Base-by-base conservation (phyloP, 2,113 vertebrate species). In the Ceratotherium simum region DNA sequence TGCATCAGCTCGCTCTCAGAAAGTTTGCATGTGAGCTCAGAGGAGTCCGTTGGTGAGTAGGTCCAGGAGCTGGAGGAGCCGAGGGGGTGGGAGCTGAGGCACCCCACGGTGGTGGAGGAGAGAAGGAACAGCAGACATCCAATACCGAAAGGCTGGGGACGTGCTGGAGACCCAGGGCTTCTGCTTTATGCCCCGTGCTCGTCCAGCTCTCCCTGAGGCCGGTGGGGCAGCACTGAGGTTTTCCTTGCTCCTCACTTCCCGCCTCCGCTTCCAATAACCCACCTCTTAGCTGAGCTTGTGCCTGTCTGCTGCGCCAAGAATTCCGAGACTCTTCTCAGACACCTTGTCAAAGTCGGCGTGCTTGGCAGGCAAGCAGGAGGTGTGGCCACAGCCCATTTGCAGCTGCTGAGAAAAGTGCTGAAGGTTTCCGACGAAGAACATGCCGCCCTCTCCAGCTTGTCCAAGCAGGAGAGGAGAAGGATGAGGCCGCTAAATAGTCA, bases 41-140 rank as follows among this genome's bases (percentile, higher is more conserved):
- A 92, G 46, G 58, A 31, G 21, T 6, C 20, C 2, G 2, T 14
- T 1, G 4, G 16, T 14, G 23, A 10, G n/a, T 21, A 39, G 20
- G 65, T 18, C 14, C 16, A 0, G 23, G 62, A 31, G 8, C 13
- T 10, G 29, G 42, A 42, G 36, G 67, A 51, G 33, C 54, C 23
- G 23, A 8, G n/a, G 0, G 29, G 36, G 2, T 36, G 64, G 36
- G 4, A 20, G 54, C 76, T 8, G 39, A 18, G 60, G 39, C 20
- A 0, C 5, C 4, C 11, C 4, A 0, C 21, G 23, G 33, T 42
- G 64, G 31, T 3, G 0, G 0, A 20, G 20, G 1, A 4, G 58
- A 81, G 42, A 82, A 36, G 46, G 48, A 21, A 1, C 27, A 3
- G 56, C 84, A 17, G 51, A 36, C 6, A 2, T 4, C 27, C 69